Evolutionary conservation across 2,113 vertebrate species (phyloP), one percentile per base, ranked within the genome.

Genomic region (Nannospalax galili): DNA sequence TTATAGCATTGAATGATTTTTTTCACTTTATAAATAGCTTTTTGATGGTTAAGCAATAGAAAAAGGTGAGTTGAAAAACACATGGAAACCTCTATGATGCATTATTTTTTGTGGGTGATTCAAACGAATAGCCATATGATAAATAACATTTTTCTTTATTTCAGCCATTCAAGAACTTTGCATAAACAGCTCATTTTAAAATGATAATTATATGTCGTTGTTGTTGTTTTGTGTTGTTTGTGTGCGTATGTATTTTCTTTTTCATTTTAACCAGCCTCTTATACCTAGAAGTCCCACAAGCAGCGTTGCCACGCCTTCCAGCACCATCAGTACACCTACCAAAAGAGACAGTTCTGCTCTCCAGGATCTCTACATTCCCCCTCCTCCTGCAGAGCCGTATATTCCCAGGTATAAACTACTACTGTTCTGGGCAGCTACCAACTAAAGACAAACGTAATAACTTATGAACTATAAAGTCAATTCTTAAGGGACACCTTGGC

Each of bases 261-360:
- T 98, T 97, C 97, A 96, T 98, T 98, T 98, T 97, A 98, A 97
- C 93, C 98, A 99, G 99, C 99, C 99, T 92, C 99, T 99, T 98
- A 99, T 99, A 98, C 99, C 99, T 98, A 99, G 99, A 98, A 99
- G 99, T 97, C 99, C 99, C 95, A 99, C 99, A 97, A 99, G 99
- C 98, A 99, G 99, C 74, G 99, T 99, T 77, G 99, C 99, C 94
- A 99, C 99, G 0, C 99, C 99, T 97, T 99, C 99, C 95, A 99
- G 99, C 98, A 99, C 99, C 96, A 99, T 99, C 97, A 99, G 99
- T 98, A 99, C 99, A 91, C 99, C 99, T 12, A 99, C 99, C 90
- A 99, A 99, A 98, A 98, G 99, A 98, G 99, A 99, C 96, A 99
- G 98, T 97, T 99, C 99, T 67, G 99, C 99, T 56, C 99, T 99